Evolutionary conservation across 1,140 invertebrate species (phyloP).

Genomic region (Trichonephila clavata): DNA sequence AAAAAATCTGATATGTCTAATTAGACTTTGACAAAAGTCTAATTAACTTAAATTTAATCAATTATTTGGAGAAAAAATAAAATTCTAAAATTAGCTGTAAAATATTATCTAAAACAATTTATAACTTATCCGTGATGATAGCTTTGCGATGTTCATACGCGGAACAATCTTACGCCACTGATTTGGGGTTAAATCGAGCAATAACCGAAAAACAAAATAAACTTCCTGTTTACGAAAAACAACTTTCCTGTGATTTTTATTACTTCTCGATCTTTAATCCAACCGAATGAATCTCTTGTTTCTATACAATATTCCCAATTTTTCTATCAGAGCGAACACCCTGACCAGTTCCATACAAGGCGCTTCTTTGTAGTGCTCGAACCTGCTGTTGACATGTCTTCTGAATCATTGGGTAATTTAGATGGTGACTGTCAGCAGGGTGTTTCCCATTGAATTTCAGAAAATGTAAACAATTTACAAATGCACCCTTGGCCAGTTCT

Average conservation of each 20-base stretch:
- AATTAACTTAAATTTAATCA: too few species aligned
- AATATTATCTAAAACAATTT: too few species aligned
- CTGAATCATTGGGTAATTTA: not conserved
- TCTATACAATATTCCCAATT: not conserved
- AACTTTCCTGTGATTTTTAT: too few species aligned
- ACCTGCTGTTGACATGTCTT: not conserved
- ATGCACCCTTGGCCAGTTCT: not conserved
- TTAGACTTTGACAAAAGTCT: too few species aligned
- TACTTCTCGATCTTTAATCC: not conserved
- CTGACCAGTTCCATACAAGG: not conserved
- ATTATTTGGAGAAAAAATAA: too few species aligned
- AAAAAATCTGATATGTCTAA: too few species aligned
- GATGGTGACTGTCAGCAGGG: not conserved
- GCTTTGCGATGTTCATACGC: too few species aligned
- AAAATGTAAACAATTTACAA: not conserved
- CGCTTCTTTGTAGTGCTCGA: not conserved
- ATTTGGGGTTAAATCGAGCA: too few species aligned
- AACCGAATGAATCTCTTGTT: not conserved
- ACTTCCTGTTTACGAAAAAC: not conserved
- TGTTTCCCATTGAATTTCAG: not conserved
- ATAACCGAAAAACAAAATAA: not conserved
- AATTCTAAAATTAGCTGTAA: too few species aligned
- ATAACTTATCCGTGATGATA: too few species aligned
- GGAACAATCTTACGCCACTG: too few species aligned
- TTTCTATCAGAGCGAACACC: not conserved